These are phyloP conservation scores for Scartelaos histophorus DNA, from an alignment of 2,113 vertebrate species.

Conservation along the genomic window DNA sequence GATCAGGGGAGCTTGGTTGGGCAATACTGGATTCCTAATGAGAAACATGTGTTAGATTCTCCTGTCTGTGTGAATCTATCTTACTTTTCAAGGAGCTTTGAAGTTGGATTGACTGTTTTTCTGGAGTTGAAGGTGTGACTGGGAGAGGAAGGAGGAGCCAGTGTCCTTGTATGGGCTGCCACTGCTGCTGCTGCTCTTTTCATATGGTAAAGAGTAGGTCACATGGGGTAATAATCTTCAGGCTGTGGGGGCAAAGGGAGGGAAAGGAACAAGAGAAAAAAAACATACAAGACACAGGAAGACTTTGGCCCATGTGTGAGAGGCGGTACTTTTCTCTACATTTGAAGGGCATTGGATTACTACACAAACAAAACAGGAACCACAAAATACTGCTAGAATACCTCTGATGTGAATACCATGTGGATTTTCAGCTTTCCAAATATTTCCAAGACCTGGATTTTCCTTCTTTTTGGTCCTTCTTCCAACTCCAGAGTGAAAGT, in stretches of 20 bases:
- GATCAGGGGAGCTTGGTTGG: not conserved
- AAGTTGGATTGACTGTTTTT: constrained; percentile 5
- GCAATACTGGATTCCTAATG: not conserved
- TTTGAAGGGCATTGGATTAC: constrained; percentile 37
- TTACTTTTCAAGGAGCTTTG: not conserved
- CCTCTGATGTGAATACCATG: constrained; percentile 18
- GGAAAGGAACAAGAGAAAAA: constrained; percentile 41
- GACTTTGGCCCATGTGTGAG: constrained; percentile 55
- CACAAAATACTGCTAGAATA: constrained; percentile 1
- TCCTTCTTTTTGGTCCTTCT: not conserved
- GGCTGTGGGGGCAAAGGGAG: constrained; percentile 39
- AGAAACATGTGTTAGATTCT: not conserved
- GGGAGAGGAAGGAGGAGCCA: constrained; percentile 52
- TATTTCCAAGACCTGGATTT: not conserved
- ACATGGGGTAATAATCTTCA: constrained; percentile 58
- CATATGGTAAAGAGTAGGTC: constrained; percentile 65
- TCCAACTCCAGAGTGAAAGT: not conserved
- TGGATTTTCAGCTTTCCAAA: constrained; percentile 18
- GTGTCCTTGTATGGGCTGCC: constrained; percentile 30
- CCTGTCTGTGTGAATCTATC: too few relatives aligned
- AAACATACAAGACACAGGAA: constrained; percentile 24
- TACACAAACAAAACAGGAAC: constrained; percentile 23
- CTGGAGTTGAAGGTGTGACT: constrained; percentile 47
- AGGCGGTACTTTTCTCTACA: constrained; percentile 38
- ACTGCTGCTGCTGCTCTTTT: constrained; percentile 21